Conservation (phyloP, 2,888 invertebrate genomes). For the Pyrochroa serraticornis region DNA sequence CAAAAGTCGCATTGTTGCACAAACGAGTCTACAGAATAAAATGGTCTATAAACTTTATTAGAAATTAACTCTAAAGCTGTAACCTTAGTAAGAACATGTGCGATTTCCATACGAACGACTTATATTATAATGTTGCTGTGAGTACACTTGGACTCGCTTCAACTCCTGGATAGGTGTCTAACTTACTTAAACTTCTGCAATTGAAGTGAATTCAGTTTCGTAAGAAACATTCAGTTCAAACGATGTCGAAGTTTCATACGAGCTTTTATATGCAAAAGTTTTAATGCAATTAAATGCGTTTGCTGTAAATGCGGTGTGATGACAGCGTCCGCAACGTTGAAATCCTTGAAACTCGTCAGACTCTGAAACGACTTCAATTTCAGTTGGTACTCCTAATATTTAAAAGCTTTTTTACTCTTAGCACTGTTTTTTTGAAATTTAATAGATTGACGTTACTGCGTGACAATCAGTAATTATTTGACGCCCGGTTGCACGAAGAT, state of each 20-base stretch:
- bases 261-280: not conserved
- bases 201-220: not conserved
- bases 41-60: not conserved
- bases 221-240: constrained; percentile 1
- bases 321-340: not conserved
- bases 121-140: not conserved
- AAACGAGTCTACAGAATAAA: not conserved
- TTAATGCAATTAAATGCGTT: not conserved
- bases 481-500: too few relatives aligned
- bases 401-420: not conserved
- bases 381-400: not conserved
- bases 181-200: not conserved
- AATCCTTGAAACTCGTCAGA: not conserved
- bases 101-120: constrained; percentile 1
- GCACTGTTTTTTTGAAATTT: too few relatives aligned
- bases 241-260: not conserved
- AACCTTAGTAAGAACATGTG: not conserved
- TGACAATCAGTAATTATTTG: too few relatives aligned
- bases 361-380: not conserved
- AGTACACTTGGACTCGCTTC: not conserved
- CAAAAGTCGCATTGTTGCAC: constrained; percentile 1
- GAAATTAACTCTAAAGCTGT: constrained; percentile 3
- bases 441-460: too few relatives aligned
- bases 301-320: not conserved
- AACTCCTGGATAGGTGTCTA: not conserved